Conservation (phyloP, 2,113 vertebrate genomes). For the Cyanoderma ruficeps region DNA sequence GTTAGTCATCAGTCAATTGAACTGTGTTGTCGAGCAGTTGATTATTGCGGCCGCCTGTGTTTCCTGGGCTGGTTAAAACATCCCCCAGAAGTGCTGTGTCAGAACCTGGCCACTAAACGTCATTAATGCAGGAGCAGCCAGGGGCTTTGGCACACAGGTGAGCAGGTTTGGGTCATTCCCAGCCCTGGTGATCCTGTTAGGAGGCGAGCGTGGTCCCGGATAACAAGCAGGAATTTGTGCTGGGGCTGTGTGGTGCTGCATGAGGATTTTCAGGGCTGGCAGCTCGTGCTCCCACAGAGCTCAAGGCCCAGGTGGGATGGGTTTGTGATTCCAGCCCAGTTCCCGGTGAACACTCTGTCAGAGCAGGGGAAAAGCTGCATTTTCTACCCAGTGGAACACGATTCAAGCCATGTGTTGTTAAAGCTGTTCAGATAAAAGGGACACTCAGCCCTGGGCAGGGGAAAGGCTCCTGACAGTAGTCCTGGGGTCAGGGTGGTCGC, state of each 20-base stretch:
- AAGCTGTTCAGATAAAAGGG: background rate
- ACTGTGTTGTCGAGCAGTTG: background rate
- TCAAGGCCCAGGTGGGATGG: background rate
- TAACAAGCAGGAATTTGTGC: background rate
- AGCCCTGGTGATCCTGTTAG: background rate
- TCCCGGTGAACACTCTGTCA: background rate
- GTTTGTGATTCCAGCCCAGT: background rate
- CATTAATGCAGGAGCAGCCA: background rate
- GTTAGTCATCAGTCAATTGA: background rate
- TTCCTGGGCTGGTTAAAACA: background rate
- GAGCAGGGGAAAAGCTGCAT: background rate
- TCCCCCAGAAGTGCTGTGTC: slow-evolving; percentile 13
- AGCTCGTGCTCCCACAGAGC: background rate
- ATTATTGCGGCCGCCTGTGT: background rate
- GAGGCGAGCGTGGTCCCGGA: background rate
- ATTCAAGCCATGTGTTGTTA: background rate
- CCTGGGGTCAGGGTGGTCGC: accelerated
- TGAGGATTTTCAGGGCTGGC: background rate
- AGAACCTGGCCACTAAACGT: background rate
- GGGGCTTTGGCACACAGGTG: background rate
- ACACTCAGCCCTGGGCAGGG: background rate
- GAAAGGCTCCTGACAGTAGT: background rate
- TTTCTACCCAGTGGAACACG: background rate
- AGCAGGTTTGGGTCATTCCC: background rate
- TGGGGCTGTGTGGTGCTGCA: background rate